Evolutionary conservation across 2,797 vertebrate species (phyloP), one percentile per base, ranked within the genome.

Genomic region (Amniataba percoides): DNA sequence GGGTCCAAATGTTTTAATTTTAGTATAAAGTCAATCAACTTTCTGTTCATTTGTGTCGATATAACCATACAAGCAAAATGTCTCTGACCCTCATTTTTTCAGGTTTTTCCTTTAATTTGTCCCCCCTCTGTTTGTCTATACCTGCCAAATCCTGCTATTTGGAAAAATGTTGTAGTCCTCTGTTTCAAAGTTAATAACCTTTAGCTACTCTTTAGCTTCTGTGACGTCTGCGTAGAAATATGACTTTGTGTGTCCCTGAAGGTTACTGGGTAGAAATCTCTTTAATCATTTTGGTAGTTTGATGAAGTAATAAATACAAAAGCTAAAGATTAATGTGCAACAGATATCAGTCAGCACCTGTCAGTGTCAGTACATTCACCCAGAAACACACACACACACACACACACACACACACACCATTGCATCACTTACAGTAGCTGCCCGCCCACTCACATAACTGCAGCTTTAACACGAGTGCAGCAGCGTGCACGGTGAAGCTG

Each of bases 381-480:
- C 62, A 25, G 25, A 31, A 3, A 23, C 16, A 51, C 3, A 18
- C 7, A 12, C 71, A 46, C n/a, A 49, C 51, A 31, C 27, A 23
- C 16, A 51, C 3, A 31, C 27, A 23, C 16, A 51, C 3, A 18
- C 7, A 12, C 71, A 46, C n/a, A 49, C 51, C 42, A 14, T 23
- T 14, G 10, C 15, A 34, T 73, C 46, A 25, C 48, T 25, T 21
- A 1, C 13, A 25, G 39, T 7, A 7, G 14, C 23, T 53, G n/a
- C 14, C 18, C 58, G 43, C 69, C 42, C 68, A 18, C 71, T 51
- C 45, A 2, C 45, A 11, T 71, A 46, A 5, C 62, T 48, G 62
- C 14, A 40, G 25, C 46, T 31, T 1, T 3, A 18, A 25, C 57
- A 66, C 6, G 9, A 51, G 36, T 12, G 45, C 3, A 18, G 48